These are phyloP conservation scores for Eublepharis macularius DNA, from an alignment of 2,113 vertebrate genomes.

Conservation along the genomic window DNA sequence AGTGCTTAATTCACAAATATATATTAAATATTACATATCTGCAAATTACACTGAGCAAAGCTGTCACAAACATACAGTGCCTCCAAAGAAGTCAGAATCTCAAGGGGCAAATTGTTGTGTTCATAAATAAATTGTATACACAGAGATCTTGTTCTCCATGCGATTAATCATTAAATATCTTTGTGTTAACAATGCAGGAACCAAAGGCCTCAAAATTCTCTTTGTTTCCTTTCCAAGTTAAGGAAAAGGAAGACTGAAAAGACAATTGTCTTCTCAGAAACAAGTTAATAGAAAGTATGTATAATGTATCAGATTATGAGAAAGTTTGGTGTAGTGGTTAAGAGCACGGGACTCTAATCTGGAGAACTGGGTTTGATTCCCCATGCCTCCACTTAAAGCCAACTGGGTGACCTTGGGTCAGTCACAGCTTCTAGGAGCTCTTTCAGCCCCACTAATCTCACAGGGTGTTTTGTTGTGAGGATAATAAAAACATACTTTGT, in stretches of 20 bases:
- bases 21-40: neutral
- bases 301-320: neutral
- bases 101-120: neutral
- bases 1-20: conserved; percentile 1
- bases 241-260: conserved; percentile 4
- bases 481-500: too few species aligned
- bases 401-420: too few species aligned
- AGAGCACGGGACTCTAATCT: too few species aligned
- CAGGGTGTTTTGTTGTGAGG: too few species aligned
- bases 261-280: neutral
- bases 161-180: neutral
- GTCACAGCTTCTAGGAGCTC: too few species aligned
- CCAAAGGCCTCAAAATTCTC: conserved; percentile 2
- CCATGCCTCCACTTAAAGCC: too few species aligned
- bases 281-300: neutral
- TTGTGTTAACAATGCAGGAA: neutral
- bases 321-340: too few species aligned
- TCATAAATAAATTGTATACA: conserved; percentile 1
- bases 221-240: neutral
- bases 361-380: too few species aligned
- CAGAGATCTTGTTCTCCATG: conserved; percentile 1
- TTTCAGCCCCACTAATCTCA: too few species aligned
- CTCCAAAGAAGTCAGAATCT: neutral
- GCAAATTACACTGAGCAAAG: neutral
- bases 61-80: rapidly evolving